Evolutionary conservation across 2,113 vertebrate species (phyloP).

Genomic region (Boleophthalmus pectinirostris): DNA sequence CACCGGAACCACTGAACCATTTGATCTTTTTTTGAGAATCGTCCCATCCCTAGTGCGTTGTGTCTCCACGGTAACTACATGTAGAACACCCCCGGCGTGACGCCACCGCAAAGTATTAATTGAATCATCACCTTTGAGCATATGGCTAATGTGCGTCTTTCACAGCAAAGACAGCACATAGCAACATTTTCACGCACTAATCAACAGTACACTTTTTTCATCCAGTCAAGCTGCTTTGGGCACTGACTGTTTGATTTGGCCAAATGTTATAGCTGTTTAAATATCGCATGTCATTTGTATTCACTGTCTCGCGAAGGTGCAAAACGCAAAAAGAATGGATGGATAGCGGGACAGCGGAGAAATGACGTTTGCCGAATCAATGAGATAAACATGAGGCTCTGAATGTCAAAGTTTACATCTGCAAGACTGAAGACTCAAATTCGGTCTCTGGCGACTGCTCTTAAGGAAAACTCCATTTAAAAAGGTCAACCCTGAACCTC

Average conservation of each 20-base stretch:
- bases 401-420: conserved; percentile 77
- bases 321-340: conserved; percentile 38
- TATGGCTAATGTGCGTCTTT: conserved; percentile 25
- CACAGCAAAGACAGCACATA: conserved; percentile 36
- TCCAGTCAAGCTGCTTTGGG: conserved; percentile 50
- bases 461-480: conserved; percentile 65
- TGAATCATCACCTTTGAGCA: conserved; percentile 30
- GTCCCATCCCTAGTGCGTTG: too few species aligned
- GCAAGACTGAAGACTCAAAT: conserved; percentile 69
- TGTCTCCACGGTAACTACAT: too few species aligned
- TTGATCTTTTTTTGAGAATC: too few species aligned
- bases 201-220: conserved; percentile 52
- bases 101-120: too few species aligned
- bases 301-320: conserved; percentile 42
- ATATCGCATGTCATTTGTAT: conserved; percentile 79
- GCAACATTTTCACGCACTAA: conserved; percentile 46
- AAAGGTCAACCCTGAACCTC: conserved; percentile 67
- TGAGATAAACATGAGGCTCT: conserved; percentile 74
- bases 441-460: conserved; percentile 58
- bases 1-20: too few species aligned
- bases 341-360: conserved; percentile 35
- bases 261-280: conserved; percentile 79
- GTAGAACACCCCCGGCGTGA: too few species aligned
- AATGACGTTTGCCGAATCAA: conserved; percentile 73
- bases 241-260: conserved; percentile 63